Percentiles rank a stretch among this genome's conserved stretches.
These are phyloP conservation scores for Enteromius paludinosus DNA, from an alignment of 2,797 vertebrate species.

Conservation along the genomic window DNA sequence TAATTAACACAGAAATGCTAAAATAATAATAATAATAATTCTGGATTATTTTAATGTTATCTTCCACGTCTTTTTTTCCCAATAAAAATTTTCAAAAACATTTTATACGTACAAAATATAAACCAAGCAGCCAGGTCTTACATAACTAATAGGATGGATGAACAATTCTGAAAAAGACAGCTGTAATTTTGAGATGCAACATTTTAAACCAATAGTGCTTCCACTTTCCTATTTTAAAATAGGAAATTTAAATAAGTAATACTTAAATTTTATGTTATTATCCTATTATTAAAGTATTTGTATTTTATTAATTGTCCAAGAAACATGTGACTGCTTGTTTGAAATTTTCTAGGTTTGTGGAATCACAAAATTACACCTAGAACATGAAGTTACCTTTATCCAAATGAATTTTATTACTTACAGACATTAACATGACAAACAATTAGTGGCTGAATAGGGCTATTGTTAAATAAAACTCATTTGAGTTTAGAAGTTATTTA, in stretches of 20 bases:
- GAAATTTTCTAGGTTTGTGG: neutral
- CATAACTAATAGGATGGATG: neutral
- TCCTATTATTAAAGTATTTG: neutral
- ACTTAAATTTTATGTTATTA: neutral
- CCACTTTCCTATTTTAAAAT: neutral
- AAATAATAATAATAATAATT: neutral
- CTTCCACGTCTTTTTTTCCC: neutral
- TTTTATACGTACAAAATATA: neutral
- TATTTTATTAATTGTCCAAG: neutral
- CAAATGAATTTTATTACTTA: neutral
- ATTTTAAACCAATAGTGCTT: neutral
- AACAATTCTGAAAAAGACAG: neutral
- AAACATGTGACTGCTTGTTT: neutral
- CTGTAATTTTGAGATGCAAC: neutral
- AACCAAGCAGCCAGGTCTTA: neutral
- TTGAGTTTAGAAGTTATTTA: neutral
- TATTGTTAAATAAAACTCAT: neutral
- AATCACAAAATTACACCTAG: neutral
- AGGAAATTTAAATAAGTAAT: neutral
- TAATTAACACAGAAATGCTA: neutral
- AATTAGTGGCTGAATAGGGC: neutral
- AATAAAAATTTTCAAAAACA: neutral
- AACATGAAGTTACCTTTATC: neutral
- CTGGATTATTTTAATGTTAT: neutral
- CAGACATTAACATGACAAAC: neutral